Conservation (phyloP, 2,888 invertebrate genomes). For the Drosophila barbarae region DNA sequence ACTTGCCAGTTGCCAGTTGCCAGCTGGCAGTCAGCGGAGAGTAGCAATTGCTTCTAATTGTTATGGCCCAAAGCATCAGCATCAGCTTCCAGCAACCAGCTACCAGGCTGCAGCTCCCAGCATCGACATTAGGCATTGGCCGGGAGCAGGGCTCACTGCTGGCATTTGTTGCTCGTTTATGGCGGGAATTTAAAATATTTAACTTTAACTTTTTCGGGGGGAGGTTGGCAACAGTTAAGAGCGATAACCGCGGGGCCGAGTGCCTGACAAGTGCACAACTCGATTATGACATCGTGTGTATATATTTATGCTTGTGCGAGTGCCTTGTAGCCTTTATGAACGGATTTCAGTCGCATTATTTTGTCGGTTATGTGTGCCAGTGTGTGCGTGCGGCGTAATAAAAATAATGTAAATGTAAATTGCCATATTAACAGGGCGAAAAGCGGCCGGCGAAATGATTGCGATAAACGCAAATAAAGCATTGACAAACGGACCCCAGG, state of each 20-base stretch:
- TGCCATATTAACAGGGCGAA: conserved; percentile 65
- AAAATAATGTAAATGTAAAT: conserved; percentile 71
- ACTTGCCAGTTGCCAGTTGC: conserved; percentile 29
- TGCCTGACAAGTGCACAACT: conserved; percentile 29
- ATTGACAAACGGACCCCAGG: conserved; percentile 50
- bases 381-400: conserved; percentile 39
- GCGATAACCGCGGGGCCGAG: conserved; percentile 27
- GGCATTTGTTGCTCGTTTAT: conserved; percentile 31
- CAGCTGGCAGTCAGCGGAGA: conserved; percentile 33
- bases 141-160: background rate
- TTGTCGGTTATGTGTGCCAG: conserved; percentile 23
- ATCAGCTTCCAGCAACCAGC: conserved; percentile 3
- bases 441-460: conserved; percentile 54
- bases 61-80: conserved; percentile 51
- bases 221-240: conserved; percentile 48
- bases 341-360: conserved; percentile 35
- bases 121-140: conserved; percentile 11
- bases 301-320: conserved; percentile 3
- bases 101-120: background rate
- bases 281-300: conserved; percentile 35
- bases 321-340: conserved; percentile 22
- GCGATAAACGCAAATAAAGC: conserved; percentile 64
- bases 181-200: conserved; percentile 28
- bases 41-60: conserved; percentile 72
- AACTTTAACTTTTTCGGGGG: conserved; percentile 11